A percentile compares a stretch with the other conserved stretches of the same genome.
phyloP scores from a whole-genome alignment of 2,113 vertebrate species.

The Nycticebus coucang region DNA sequence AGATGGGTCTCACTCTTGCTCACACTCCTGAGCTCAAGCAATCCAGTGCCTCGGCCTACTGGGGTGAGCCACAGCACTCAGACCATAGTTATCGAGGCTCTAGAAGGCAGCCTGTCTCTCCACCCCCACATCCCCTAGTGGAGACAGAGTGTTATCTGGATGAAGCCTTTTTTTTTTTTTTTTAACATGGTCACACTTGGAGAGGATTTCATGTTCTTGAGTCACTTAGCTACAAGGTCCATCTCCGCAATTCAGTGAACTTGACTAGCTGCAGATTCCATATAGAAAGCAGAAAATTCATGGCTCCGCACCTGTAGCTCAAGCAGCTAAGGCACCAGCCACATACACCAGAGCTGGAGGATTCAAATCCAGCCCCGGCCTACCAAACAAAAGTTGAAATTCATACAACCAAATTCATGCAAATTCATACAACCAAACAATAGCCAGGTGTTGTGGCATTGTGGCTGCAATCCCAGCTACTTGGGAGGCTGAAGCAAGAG shows the following conservation, averaged over 20 bases:
- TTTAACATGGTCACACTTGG: background rate
- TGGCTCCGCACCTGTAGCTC: background rate
- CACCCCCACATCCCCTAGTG: background rate
- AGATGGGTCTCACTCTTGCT: no score
- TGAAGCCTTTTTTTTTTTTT: background rate
- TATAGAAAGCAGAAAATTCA: background rate
- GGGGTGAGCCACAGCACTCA: no score
- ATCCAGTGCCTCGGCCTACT: no score
- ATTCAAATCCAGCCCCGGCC: no score
- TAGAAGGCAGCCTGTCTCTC: background rate
- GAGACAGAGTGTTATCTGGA: background rate
- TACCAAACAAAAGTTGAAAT: no score
- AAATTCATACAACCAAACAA: no score
- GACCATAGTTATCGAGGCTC: background rate
- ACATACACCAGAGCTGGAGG: no score
- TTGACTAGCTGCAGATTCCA: background rate
- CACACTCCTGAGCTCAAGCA: no score
- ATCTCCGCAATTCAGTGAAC: background rate
- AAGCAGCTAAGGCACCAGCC: no score
- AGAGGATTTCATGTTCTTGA: background rate
- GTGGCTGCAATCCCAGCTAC: background rate
- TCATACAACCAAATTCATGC: no score
- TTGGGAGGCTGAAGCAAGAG: background rate
- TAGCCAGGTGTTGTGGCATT: accelerated
- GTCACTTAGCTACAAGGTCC: background rate